Base-by-base conservation (phyloP, 2,888 invertebrate species). In the Pammene aurita region DNA sequence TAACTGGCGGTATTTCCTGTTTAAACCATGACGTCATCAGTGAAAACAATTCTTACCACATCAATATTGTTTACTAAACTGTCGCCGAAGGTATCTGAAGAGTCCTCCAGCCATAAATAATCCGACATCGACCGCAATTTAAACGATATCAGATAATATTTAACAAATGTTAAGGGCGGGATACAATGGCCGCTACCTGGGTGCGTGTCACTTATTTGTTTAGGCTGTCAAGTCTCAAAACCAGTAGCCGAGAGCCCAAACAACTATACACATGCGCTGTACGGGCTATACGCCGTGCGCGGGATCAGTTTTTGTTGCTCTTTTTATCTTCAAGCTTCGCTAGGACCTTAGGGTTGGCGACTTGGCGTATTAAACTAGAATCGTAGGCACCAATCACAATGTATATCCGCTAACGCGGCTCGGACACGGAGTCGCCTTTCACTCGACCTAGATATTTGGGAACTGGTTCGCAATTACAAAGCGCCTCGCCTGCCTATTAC, bases 391-490 rank as follows among this genome's bases (percentile, higher is more conserved):
- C n/a, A 5, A 34, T 54, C 34, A 54, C 73, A 78, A 79, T 77
- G 71, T 75, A 78, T 81, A 82, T 85, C 82, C 83, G 83, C 83
- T 60, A 79, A 75, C 79, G 74, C 76, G 76, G 73, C 76, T 75
- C 82, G 80, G 86, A 86, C 87, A 84, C 80, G 85, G 84, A 80
- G 78, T 84, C 85, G 88, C 92, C 92, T 92, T 92, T 92, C 92
- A 91, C 92, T 91, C 85, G 92, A 87, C 92, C 92, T 86, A 89
- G 87, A 90, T 92, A 88, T 90, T 92, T 90, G 72, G 88, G 86
- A 91, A 90, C 91, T 88, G 87, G 92, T 91, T 88, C 81, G 85
- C 83, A 85, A 84, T 85, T 84, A 88, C 87, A 88, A 89, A 87
- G 85, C 86, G 66, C 67, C 54, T 72, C 74, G 76, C 74, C 73